phyloP scores from a whole-genome alignment of 2,888 invertebrate genomes.

The Tiliacea citrago region DNA sequence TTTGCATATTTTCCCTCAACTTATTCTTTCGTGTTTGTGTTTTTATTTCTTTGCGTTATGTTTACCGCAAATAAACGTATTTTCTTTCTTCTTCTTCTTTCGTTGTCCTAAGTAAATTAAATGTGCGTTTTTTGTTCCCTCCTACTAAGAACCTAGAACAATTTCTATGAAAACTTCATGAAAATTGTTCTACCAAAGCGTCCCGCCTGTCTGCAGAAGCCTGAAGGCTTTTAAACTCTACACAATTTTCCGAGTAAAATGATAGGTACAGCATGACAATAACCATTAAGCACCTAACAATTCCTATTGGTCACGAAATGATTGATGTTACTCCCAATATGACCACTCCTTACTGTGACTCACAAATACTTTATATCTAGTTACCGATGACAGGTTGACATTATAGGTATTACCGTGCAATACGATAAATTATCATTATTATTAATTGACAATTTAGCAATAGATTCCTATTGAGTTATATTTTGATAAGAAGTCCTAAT shows the following conservation, averaged over 20 bases:
- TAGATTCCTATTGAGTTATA: constrained; percentile 38
- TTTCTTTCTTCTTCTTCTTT: no score
- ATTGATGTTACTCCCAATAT: constrained; percentile 52
- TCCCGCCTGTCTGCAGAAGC: no score
- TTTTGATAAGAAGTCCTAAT: constrained; percentile 15
- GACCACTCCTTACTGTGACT: constrained; percentile 65
- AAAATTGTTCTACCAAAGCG: no score
- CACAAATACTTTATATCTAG: constrained; percentile 61
- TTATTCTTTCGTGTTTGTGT: no score
- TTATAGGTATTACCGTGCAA: constrained; percentile 47
- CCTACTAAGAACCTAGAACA: background rate
- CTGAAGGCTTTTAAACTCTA: constrained; percentile 3
- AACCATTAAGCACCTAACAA: constrained; percentile 66
- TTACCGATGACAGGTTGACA: constrained; percentile 59
- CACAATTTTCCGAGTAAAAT: constrained; percentile 37
- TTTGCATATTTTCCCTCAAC: no score
- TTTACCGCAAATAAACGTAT: no score
- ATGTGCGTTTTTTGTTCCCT: background rate
- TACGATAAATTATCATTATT: constrained; percentile 64
- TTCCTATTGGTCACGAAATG: constrained; percentile 58
- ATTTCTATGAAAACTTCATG: no score
- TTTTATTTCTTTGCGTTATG: no score
- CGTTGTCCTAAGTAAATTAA: no score
- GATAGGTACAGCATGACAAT: constrained; percentile 41
- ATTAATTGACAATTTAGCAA: constrained; percentile 62